A percentile compares a stretch with the other conserved stretches of the same genome.
Conservation (phyloP, 2,797 vertebrate genomes). For the Esox lucius region DNA sequence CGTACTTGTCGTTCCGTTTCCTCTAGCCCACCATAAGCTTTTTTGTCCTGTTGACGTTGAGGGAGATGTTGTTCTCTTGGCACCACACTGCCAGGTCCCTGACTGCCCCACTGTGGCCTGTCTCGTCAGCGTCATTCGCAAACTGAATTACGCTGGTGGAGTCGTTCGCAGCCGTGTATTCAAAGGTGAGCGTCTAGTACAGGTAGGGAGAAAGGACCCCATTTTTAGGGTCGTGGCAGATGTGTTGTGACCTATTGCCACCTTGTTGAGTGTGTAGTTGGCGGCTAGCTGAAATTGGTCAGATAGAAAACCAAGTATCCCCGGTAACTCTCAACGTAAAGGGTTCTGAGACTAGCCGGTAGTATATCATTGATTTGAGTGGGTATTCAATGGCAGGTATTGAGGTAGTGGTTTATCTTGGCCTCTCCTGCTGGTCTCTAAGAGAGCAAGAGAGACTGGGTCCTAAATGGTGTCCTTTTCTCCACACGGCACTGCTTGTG, state of each 20-base stretch:
- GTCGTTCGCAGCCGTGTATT: too few species aligned
- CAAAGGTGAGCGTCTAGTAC: too few species aligned
- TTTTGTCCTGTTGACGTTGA: too few species aligned
- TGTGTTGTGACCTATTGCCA: not conserved
- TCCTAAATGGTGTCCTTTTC: not conserved
- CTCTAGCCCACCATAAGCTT: too few species aligned
- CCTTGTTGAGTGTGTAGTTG: not conserved
- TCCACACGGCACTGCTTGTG: not conserved
- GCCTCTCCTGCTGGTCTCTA: not conserved
- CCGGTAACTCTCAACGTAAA: not conserved
- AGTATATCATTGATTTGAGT: not conserved
- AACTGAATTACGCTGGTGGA: too few species aligned
- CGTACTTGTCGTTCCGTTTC: too few species aligned
- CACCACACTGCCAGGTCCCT: too few species aligned
- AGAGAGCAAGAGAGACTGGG: not conserved
- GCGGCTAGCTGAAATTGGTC: not conserved
- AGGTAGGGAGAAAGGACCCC: too few species aligned
- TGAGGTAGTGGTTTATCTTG: not conserved
- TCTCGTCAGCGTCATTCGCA: too few species aligned
- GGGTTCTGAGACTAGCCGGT: not conserved
- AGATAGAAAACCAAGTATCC: not conserved
- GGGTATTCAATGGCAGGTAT: not conserved
- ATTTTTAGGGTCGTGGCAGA: too few species aligned
- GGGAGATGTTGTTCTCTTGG: too few species aligned
- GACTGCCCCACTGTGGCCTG: too few species aligned